These are phyloP conservation scores for Ametastegia equiseti DNA, from an alignment of 2,888 invertebrate species.

Conservation along the genomic window DNA sequence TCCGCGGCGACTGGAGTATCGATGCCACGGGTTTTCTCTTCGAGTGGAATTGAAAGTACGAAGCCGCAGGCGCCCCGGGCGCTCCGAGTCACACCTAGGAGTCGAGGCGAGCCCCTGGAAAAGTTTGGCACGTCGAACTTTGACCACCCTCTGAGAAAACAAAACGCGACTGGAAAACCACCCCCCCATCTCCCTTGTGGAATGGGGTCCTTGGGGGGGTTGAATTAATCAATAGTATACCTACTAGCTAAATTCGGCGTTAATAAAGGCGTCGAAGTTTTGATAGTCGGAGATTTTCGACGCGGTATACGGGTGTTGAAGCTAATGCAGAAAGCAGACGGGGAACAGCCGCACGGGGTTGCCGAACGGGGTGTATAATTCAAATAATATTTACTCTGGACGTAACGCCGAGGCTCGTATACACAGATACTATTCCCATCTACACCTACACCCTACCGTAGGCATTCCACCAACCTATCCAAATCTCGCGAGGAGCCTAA, in stretches of 20 bases:
- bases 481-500: constrained; percentile 35
- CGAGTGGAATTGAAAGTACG: constrained; percentile 38
- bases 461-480: background rate
- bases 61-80: constrained; percentile 45
- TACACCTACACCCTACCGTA: background rate
- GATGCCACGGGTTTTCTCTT: constrained; percentile 37
- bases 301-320: background rate
- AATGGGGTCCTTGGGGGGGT: too few species aligned
- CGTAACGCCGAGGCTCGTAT: constrained; percentile 51
- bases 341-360: background rate
- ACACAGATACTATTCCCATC: background rate
- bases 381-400: constrained; percentile 65
- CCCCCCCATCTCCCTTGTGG: background rate
- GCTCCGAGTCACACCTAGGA: constrained; percentile 34
- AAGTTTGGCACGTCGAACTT: constrained; percentile 38
- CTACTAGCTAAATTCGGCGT: constrained; percentile 61
- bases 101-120: constrained; percentile 28
- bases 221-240: constrained; percentile 39
- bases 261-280: constrained; percentile 62
- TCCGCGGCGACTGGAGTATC: constrained; percentile 28
- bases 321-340: constrained; percentile 11
- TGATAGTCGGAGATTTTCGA: constrained; percentile 50
- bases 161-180: constrained; percentile 34
- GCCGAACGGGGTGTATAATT: constrained; percentile 57
- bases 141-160: constrained; percentile 46